A percentile compares a stretch with the other conserved stretches of the same genome.
phyloP scores from a whole-genome alignment of 2,113 vertebrate species.

The Trichechus manatus region DNA sequence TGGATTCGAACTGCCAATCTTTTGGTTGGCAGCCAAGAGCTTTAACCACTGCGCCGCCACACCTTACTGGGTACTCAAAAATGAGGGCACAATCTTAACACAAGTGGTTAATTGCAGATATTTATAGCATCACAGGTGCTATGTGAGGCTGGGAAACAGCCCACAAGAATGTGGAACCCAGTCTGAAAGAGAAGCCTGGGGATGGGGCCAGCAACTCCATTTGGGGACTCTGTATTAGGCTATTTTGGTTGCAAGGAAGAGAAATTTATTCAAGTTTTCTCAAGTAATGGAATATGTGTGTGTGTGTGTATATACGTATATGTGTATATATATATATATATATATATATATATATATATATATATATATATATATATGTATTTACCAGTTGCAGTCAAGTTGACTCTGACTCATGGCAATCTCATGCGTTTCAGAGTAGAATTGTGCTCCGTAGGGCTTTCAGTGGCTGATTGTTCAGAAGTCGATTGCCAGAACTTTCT shows the following conservation, averaged over 20 bases:
- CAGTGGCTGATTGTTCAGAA: too few relatives aligned
- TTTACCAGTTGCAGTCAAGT: neutral
- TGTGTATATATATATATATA: too few relatives aligned
- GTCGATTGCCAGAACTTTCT: too few relatives aligned
- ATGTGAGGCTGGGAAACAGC: neutral
- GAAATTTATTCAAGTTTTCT: constrained; percentile 33
- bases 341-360: too few relatives aligned
- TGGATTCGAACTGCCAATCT: neutral
- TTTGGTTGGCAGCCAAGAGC: neutral
- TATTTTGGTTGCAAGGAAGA: neutral
- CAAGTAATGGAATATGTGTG: neutral
- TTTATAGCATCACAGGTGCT: constrained; percentile 10
- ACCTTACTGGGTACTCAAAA: constrained; percentile 39
- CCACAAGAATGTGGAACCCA: neutral
- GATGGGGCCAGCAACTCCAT: neutral
- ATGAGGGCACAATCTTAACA: neutral
- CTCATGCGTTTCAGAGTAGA: neutral
- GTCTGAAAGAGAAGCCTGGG: neutral
- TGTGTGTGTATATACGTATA: too few relatives aligned
- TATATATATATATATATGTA: too few relatives aligned
- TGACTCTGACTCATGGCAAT: neutral
- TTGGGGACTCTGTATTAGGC: neutral
- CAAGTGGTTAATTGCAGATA: neutral
- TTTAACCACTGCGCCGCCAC: neutral
- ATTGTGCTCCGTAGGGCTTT: neutral